Conservation (phyloP, 1,140 invertebrate species). For the Drosophila subpulchrella region DNA sequence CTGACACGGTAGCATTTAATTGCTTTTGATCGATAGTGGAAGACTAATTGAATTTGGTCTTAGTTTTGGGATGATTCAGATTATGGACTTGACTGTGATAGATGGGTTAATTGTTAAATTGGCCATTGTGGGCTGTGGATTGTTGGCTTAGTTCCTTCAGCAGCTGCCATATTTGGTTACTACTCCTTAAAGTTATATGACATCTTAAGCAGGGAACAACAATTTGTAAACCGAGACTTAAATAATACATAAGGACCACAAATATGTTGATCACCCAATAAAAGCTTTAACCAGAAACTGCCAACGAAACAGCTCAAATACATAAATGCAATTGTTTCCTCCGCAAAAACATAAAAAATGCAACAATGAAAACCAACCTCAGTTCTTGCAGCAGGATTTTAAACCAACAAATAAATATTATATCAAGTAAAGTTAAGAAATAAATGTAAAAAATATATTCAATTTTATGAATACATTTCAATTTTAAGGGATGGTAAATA, state of each 20-base stretch:
- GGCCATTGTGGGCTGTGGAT: not conserved
- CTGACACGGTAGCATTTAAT: constrained; percentile 24
- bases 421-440: not conserved
- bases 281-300: not conserved
- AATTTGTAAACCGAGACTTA: not conserved
- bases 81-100: constrained; percentile 1
- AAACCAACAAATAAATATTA: not conserved
- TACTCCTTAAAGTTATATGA: too few relatives aligned
- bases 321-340: not conserved
- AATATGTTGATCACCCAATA: not conserved
- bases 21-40: constrained; percentile 43
- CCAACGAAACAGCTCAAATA: not conserved
- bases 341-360: not conserved
- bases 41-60: constrained; percentile 29
- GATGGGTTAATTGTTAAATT: not conserved
- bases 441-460: not conserved
- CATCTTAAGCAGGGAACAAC: too few relatives aligned
- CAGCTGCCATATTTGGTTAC: too few relatives aligned
- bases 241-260: not conserved
- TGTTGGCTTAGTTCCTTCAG: not conserved
- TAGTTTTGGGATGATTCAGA: not conserved
- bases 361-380: not conserved
- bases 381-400: not conserved
- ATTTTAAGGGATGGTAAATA: not conserved
- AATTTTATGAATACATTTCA: not conserved